Evolutionary conservation across 2,888 invertebrate species (phyloP), one percentile per base, ranked within the genome.

Genomic region (Polia nebulosa): DNA sequence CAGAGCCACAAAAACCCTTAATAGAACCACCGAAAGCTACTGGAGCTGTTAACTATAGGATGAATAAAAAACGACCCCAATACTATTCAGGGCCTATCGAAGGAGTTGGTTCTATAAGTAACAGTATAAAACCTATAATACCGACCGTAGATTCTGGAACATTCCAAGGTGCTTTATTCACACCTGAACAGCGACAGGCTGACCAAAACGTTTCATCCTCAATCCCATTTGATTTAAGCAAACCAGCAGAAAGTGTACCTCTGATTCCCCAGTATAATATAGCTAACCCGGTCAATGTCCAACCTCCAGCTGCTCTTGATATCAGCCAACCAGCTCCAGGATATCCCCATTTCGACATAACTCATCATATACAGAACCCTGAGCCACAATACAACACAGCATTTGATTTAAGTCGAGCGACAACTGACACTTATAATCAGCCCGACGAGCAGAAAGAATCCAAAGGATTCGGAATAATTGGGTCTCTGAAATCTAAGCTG

Each of bases 31-130:
- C 95, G 3, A 95, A 94, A 85, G 66, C 90, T 7, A 73, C 85
- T 3, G 90, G 89, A n/a, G 87, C 80, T 47, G 61, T 87, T 0
- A 95, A 90, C 75, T 95, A 89, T 66, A 92, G 95, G 73, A 90
- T 95, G 92, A 89, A 87, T 2, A 95, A 95, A 66, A 95, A 94
- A 81, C 87, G 90, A 59, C 95, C 94, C 0, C 95, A 95, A 66
- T 96, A 96, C 82, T 96, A 96, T 77, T 91, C 96, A 0, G 96
- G 96, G 3, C 95, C 96, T 5, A 95, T 96, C 22, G 94, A 92
- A 85, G 94, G 94, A 3, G 80, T 94, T 27, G 94, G 94, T 47
- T 85, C 88, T 79, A 93, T 94, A 44, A 94, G 92, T 70, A 95
- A 93, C 77, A 93, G 92, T 80, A 78, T 92, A 0, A 94, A 93